Percentiles rank a stretch among this genome's conserved stretches.
Evolutionary conservation across 2,888 invertebrate genomes (phyloP).

Genomic region (Limnephilus marmoratus): DNA sequence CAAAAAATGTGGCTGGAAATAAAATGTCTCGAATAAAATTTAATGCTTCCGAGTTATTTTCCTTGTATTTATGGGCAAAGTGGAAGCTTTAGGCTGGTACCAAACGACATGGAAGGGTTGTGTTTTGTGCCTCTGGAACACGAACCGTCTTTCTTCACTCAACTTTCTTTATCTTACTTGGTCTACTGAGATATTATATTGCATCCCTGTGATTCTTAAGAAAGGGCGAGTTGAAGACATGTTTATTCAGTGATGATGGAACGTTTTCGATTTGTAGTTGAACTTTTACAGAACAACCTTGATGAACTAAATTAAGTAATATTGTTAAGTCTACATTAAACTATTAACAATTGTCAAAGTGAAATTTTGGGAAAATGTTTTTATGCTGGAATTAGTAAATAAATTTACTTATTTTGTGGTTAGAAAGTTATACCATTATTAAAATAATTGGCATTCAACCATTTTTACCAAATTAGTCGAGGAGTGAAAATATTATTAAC

Average conservation of each 20-base stretch:
- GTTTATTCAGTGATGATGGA: neutral
- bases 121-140: neutral
- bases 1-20: neutral
- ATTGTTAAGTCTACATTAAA: neutral
- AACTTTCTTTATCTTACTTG: neutral
- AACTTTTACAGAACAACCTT: neutral
- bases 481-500: no score
- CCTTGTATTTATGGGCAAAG: slow-evolving; percentile 14
- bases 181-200: neutral
- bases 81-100: slow-evolving; percentile 26
- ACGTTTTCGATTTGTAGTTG: neutral
- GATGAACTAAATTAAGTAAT: neutral
- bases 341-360: neutral
- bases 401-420: neutral
- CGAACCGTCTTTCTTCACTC: neutral
- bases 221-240: neutral
- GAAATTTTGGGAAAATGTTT: neutral
- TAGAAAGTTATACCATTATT: neutral
- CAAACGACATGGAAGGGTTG: neutral
- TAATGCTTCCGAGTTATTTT: neutral
- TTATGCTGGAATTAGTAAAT: neutral
- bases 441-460: neutral
- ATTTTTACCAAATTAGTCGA: neutral
- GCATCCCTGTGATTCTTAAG: neutral
- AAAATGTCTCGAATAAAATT: neutral